These are phyloP conservation scores for Halcyon badia DNA, from an alignment of 2,797 vertebrate species.

Conservation along the genomic window DNA sequence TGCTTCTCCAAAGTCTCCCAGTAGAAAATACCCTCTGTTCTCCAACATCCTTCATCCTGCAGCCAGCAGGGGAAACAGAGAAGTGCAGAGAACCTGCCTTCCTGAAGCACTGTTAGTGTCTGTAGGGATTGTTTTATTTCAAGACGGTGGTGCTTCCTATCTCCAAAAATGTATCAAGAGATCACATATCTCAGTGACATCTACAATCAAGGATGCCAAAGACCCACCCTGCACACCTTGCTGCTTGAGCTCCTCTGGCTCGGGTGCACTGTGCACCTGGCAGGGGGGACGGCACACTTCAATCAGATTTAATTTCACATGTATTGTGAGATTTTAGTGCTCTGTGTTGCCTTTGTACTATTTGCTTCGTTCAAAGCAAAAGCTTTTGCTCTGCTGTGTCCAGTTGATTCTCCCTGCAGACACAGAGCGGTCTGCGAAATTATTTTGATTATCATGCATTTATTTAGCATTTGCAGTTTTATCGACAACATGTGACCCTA, in stretches of 20 bases:
- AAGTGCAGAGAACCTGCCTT: neutral
- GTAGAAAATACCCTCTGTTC: neutral
- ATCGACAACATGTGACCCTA: neutral
- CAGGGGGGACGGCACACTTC: neutral
- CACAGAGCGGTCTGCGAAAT: neutral
- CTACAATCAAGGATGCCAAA: neutral
- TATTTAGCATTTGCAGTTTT: neutral
- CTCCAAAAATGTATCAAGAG: neutral
- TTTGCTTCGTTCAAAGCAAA: neutral
- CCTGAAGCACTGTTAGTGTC: neutral
- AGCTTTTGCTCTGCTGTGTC: neutral
- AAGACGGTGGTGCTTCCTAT: accelerated
- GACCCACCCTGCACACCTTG: neutral
- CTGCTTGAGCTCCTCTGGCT: neutral
- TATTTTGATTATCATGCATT: neutral
- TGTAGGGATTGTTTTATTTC: neutral
- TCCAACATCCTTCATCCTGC: neutral
- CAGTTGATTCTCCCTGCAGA: neutral
- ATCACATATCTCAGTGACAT: neutral
- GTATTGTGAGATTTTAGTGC: neutral
- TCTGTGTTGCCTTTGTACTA: neutral
- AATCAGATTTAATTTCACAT: neutral
- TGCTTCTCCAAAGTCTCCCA: neutral
- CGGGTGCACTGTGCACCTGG: neutral
- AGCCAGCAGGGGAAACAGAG: neutral